A percentile compares a stretch with the other conserved stretches of the same genome.
phyloP scores from a whole-genome alignment of 92 coral and sea anemone genomes.

The Pocillopora meandrina region DNA sequence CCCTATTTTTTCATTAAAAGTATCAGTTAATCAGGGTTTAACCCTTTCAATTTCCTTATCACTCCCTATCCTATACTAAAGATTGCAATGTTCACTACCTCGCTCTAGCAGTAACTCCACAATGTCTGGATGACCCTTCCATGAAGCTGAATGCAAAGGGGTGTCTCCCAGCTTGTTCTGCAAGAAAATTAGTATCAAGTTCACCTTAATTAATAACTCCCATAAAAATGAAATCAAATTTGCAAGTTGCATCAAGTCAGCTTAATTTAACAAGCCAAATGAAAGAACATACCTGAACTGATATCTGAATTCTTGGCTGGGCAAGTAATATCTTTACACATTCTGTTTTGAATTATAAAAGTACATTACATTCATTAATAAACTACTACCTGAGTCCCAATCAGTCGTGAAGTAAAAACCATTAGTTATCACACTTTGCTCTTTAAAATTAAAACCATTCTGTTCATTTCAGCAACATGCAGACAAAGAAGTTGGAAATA shows the following conservation, averaged over 20 bases:
- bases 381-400: background rate
- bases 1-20: conserved; percentile 46
- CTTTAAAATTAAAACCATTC: background rate
- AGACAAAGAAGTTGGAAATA: background rate
- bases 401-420: background rate
- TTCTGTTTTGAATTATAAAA: conserved; percentile 51
- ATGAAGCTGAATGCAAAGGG: conserved; percentile 92
- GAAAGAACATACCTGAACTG: conserved; percentile 75
- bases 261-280: background rate
- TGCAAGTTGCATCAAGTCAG: background rate
- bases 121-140: conserved; percentile 93
- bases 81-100: conserved; percentile 47
- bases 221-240: too few species aligned
- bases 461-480: background rate
- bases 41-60: too few species aligned
- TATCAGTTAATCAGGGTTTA: too few species aligned
- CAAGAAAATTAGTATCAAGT: background rate
- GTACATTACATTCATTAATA: background rate
- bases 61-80: background rate
- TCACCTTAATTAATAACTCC: too few species aligned
- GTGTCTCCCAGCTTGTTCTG: conserved; percentile 98
- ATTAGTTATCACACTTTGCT: background rate
- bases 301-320: conserved; percentile 83
- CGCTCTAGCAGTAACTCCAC: conserved; percentile 81
- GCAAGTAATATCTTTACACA: conserved; percentile 81